Evolutionary conservation across 2,888 invertebrate species (phyloP).

Genomic region (Melikaiella ostensackeni): DNA sequence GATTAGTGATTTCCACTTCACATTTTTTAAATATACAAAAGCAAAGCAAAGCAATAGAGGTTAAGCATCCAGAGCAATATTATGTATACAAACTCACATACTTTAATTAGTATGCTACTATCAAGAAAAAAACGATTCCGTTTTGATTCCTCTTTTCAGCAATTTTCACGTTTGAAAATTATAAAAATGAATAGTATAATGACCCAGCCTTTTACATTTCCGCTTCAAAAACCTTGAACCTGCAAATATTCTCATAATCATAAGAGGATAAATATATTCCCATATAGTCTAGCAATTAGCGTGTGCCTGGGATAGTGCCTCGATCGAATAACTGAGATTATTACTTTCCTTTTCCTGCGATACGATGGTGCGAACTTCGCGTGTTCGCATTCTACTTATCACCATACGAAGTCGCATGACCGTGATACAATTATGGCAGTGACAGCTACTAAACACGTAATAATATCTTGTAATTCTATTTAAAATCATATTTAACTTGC

Average conservation of each 20-base stretch:
- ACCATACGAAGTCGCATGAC: neutral
- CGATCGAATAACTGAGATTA: slow-evolving; percentile 50
- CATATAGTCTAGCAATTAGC: slow-evolving; percentile 52
- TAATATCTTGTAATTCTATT: slow-evolving; percentile 22
- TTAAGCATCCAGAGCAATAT: too few relatives aligned
- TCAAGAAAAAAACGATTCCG: too few relatives aligned
- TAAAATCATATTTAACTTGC: neutral
- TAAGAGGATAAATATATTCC: slow-evolving; percentile 46
- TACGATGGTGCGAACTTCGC: slow-evolving; percentile 25
- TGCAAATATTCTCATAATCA: slow-evolving; percentile 26
- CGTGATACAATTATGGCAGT: slow-evolving; percentile 20
- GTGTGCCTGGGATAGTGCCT: slow-evolving; percentile 47
- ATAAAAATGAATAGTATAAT: too few relatives aligned
- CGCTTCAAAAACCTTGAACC: slow-evolving; percentile 35
- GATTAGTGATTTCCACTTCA: too few relatives aligned
- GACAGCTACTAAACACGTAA: slow-evolving; percentile 18
- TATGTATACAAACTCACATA: too few relatives aligned
- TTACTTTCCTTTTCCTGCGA: slow-evolving; percentile 40
- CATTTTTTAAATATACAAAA: too few relatives aligned
- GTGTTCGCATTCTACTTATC: slow-evolving; percentile 32
- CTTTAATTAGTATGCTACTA: too few relatives aligned
- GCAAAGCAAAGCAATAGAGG: too few relatives aligned
- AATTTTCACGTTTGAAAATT: too few relatives aligned
- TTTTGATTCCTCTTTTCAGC: too few relatives aligned
- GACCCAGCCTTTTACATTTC: slow-evolving; percentile 6